Percentiles rank a stretch among this genome's conserved stretches.
These are phyloP conservation scores for Grus americana DNA, from an alignment of 2,113 vertebrate species.

Conservation along the genomic window DNA sequence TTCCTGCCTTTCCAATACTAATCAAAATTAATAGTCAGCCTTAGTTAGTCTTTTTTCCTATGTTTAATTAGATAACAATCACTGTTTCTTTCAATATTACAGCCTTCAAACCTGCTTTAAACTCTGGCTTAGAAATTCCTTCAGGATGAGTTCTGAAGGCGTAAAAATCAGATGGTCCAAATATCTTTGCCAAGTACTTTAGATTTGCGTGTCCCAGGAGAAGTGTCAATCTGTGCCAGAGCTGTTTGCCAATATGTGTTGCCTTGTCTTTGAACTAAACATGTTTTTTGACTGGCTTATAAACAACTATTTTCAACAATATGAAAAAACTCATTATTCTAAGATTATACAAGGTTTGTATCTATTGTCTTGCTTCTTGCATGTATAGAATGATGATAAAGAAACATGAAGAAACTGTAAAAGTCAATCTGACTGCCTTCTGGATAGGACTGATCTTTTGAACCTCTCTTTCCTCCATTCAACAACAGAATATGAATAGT, in stretches of 20 bases:
- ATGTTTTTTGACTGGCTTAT: not conserved
- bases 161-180: not conserved
- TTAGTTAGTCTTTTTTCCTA: not conserved
- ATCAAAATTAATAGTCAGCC: not conserved
- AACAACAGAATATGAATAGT: not conserved
- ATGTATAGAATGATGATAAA: not conserved
- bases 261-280: not conserved
- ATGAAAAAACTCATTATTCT: not conserved
- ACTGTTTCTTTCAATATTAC: not conserved
- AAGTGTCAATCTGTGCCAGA: not conserved
- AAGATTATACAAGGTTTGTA: not conserved
- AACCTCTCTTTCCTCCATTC: not conserved
- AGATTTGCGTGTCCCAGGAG: not conserved
- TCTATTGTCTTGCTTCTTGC: not conserved
- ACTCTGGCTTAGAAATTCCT: not conserved
- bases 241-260: not conserved
- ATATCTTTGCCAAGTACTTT: not conserved
- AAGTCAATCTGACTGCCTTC: not conserved
- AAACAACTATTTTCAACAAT: not conserved
- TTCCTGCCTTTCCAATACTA: not conserved
- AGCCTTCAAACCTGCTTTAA: not conserved
- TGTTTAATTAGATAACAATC: not conserved
- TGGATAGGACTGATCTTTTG: not conserved
- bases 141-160: not conserved
- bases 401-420: not conserved